Base-by-base conservation (phyloP, 1,140 invertebrate species). In the Ceratina calcarata region DNA sequence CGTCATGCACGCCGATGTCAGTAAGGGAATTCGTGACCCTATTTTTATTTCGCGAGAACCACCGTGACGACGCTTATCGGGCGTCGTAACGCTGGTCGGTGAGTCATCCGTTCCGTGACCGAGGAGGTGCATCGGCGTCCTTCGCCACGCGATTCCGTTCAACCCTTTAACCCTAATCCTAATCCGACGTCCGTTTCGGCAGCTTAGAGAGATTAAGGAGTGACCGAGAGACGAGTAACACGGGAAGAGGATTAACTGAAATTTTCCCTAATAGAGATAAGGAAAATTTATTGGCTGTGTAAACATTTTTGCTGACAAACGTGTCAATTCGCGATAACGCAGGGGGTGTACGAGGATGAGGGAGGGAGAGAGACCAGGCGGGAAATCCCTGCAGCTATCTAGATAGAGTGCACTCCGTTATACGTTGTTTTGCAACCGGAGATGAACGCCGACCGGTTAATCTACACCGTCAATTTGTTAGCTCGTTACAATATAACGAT, bases 401-500 rank as follows among this genome's bases (percentile, higher is more conserved):
- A 10, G 37, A 45, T 10, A 45, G 37, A 45, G 37, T 8, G 24
- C 58, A 18, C 15, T 10, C 1, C 53, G 69, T 45, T 32, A 45
- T 10, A 45, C 37, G 8, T 3, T 58, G 18, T 55, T 74, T 65
- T 18, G 45, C 61, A 55, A 74, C 8, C 49, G 61, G 24, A 53
- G 72, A 32, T 58, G 67, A 55, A 53, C 71, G 60, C n/a, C 55
- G 45, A 20, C n/a, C n/a, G 27, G 64, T 32, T 27, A n/a, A 58
- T 67, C 51, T 22, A 15, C 49, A 53, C 49, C 24, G 45, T 22
- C 53, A 53, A 61, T 73, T 49, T 66, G 74, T 58, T 73, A 45
- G 64, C 27, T 84, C 69, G 64, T 67, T 82, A 58, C 57, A 61
- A 51, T 64, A 68, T 16, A 73, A 78, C 74, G 53, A 24, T 76